Evolutionary conservation across 2,797 vertebrate genomes (phyloP).

Genomic region (Pempheris klunzingeri): DNA sequence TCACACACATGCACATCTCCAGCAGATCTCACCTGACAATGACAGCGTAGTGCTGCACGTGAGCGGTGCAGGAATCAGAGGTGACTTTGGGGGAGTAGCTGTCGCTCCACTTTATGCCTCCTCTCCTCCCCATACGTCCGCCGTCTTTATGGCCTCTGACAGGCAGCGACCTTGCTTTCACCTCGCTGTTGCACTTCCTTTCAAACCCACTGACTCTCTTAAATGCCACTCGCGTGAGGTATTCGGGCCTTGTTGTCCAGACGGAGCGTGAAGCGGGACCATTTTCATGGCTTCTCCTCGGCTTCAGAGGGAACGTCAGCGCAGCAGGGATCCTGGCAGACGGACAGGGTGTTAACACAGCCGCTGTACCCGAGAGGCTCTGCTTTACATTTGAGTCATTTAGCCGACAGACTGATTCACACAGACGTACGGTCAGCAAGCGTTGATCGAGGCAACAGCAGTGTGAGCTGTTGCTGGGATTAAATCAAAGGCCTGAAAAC

Average conservation of each 20-base stretch:
- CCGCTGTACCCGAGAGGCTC: constrained; percentile 6
- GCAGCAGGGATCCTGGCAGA: constrained; percentile 33
- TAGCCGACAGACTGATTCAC: constrained; percentile 16
- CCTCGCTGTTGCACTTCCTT: constrained; percentile 9
- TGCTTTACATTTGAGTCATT: constrained; percentile 42
- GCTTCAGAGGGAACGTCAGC: constrained; percentile 42
- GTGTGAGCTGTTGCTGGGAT: neutral
- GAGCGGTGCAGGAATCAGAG: neutral
- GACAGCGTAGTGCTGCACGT: neutral
- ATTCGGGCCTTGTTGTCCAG: constrained; percentile 4
- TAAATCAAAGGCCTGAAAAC: neutral
- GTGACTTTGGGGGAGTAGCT: constrained; percentile 9
- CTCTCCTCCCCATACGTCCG: neutral
- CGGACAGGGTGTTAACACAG: constrained; percentile 21
- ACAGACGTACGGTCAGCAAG: neutral
- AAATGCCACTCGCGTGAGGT: constrained; percentile 9
- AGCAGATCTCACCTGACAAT: neutral
- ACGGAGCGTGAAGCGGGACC: constrained; percentile 8
- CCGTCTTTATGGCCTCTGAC: constrained; percentile 29
- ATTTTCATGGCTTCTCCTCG: constrained; percentile 10
- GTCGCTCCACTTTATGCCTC: constrained; percentile 13
- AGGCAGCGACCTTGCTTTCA: constrained; percentile 20
- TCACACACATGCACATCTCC: neutral
- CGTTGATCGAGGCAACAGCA: neutral
- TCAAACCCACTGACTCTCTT: neutral